These are phyloP conservation scores for Calephelis perditalis DNA, from an alignment of 2,888 invertebrate genomes.

Conservation along the genomic window DNA sequence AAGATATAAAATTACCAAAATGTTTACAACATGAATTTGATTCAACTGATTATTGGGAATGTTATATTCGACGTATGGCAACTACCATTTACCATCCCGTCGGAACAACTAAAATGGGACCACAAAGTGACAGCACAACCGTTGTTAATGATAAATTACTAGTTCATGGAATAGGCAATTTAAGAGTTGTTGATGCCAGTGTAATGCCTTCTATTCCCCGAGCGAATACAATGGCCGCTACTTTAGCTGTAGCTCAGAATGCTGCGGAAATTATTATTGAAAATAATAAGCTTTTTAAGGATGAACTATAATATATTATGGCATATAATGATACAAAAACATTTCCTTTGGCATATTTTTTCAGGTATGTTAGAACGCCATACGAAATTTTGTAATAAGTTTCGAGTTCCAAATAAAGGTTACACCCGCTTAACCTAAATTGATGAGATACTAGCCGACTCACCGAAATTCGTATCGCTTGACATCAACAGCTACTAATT, in stretches of 20 bases:
- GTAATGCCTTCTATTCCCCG: conserved; percentile 74
- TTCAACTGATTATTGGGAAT: conserved; percentile 74
- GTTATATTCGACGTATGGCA: conserved; percentile 73
- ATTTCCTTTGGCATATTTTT: too few species aligned
- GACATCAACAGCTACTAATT: too few species aligned
- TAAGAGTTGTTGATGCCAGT: conserved; percentile 72
- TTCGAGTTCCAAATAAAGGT: too few species aligned
- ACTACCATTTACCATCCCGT: conserved; percentile 82
- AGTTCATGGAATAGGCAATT: conserved; percentile 71
- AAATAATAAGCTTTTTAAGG: conserved; percentile 34
- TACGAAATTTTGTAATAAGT: too few species aligned
- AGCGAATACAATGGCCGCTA: conserved; percentile 77
- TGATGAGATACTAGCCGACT: too few species aligned
- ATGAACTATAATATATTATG: conserved; percentile 36
- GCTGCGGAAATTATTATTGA: conserved; percentile 58
- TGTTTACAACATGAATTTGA: conserved; percentile 46
- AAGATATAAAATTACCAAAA: conserved; percentile 43
- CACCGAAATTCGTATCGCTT: too few species aligned
- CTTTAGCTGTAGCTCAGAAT: conserved; percentile 70
- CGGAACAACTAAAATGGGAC: conserved; percentile 84
- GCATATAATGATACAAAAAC: neutral
- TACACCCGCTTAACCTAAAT: too few species aligned
- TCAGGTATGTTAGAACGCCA: too few species aligned
- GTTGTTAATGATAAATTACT: conserved; percentile 72
- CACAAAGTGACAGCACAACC: conserved; percentile 47